phyloP scores from a whole-genome alignment of 2,797 vertebrate genomes.

The Apogon talboti region DNA sequence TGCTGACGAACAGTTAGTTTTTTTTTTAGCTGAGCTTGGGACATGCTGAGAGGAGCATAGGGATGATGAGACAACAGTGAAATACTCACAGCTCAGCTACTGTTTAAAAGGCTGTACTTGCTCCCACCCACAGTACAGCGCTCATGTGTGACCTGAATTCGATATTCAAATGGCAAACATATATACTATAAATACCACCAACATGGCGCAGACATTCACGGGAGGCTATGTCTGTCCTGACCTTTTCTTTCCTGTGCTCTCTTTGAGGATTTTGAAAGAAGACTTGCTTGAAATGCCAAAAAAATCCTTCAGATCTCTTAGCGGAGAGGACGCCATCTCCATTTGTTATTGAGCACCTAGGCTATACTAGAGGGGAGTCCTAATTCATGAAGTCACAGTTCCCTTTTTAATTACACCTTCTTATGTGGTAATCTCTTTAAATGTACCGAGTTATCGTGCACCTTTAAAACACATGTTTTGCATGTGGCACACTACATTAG shows the following conservation, averaged over 20 bases:
- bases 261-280: conserved; percentile 30
- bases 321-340: conserved; percentile 31
- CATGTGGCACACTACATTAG: conserved; percentile 57
- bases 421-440: conserved; percentile 62
- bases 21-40: conserved; percentile 60
- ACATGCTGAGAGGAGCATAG: conserved; percentile 55
- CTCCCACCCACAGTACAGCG: conserved; percentile 14
- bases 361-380: conserved; percentile 25
- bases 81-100: conserved; percentile 61
- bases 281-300: conserved; percentile 28
- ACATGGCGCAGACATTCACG: conserved; percentile 26
- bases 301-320: conserved; percentile 44
- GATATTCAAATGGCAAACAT: conserved; percentile 46
- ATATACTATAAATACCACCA: conserved; percentile 32
- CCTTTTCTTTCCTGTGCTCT: conserved; percentile 30
- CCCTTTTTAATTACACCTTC: conserved; percentile 71
- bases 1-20: conserved; percentile 53
- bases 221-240: conserved; percentile 22
- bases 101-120: conserved; percentile 42
- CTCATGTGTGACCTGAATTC: conserved; percentile 37
- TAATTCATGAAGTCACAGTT: conserved; percentile 48
- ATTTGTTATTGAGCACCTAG: conserved; percentile 37
- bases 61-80: conserved; percentile 60
- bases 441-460: conserved; percentile 54
- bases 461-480: conserved; percentile 68